Percentiles rank a stretch among this genome's conserved stretches.
Evolutionary conservation across 2,113 vertebrate species (phyloP).

Genomic region (Pelobates fuscus): DNA sequence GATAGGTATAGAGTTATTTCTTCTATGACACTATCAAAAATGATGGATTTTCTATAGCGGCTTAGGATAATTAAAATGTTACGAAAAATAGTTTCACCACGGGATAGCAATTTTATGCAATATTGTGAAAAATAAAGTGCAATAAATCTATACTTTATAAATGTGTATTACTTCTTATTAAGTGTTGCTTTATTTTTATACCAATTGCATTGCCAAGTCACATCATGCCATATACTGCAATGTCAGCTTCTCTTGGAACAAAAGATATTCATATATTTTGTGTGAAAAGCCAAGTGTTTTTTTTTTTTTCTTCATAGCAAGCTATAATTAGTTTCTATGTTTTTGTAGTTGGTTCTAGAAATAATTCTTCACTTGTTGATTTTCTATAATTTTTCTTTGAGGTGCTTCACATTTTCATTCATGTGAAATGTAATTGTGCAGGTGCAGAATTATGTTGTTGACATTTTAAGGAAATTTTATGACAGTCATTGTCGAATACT

Average conservation of each 20-base stretch:
- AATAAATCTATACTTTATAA: too few species aligned
- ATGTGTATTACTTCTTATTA: too few species aligned
- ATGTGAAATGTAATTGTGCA: constrained; percentile 34
- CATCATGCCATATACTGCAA: background rate
- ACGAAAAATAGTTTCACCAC: too few species aligned
- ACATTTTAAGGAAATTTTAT: constrained; percentile 27
- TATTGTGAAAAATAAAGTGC: too few species aligned
- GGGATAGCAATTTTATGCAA: too few species aligned
- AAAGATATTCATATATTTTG: background rate
- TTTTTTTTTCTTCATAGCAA: constrained; percentile 16
- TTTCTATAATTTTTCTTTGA: constrained; percentile 12
- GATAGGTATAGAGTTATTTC: too few species aligned
- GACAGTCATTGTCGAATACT: constrained; percentile 3
- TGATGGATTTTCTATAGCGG: too few species aligned
- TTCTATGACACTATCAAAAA: too few species aligned
- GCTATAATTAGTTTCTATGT: constrained; percentile 37
- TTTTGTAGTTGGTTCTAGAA: constrained; percentile 31
- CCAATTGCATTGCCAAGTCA: too few species aligned
- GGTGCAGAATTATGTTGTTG: constrained; percentile 34
- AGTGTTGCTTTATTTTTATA: too few species aligned
- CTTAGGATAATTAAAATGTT: too few species aligned
- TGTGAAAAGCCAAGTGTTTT: constrained; percentile 25
- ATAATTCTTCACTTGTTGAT: constrained; percentile 35
- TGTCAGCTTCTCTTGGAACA: constrained; percentile 5
- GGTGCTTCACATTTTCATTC: background rate